Conservation (phyloP, 2,797 vertebrate genomes). For the Tauraco hartlaubi region DNA sequence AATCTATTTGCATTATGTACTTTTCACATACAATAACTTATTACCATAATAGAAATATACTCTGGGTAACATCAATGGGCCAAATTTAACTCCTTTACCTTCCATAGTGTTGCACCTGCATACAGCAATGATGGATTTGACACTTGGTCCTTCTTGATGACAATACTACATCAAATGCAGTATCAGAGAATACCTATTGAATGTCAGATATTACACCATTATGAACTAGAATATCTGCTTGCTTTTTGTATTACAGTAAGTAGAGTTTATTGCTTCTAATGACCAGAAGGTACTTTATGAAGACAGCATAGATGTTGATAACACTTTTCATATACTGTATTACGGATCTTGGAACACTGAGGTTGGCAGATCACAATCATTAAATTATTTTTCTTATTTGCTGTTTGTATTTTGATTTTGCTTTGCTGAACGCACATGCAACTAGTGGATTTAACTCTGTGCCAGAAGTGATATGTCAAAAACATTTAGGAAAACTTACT, state of each 20-base stretch:
- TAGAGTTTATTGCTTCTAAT: conserved; percentile 82
- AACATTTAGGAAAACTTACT: conserved; percentile 56
- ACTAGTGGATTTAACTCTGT: conserved; percentile 30
- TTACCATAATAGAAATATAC: not conserved
- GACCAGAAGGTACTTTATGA: conserved; percentile 62
- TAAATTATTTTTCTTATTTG: conserved; percentile 31
- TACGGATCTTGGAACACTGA: conserved; percentile 49
- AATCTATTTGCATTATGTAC: not conserved
- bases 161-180: conserved; percentile 2
- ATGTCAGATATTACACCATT: conserved; percentile 27
- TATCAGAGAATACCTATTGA: conserved; percentile 27
- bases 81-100: conserved; percentile 42
- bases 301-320: conserved; percentile 8
- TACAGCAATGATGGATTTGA: conserved; percentile 45
- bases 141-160: conserved; percentile 11
- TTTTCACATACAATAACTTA: conserved; percentile 63
- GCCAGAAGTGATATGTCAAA: conserved; percentile 48
- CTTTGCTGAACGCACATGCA: conserved; percentile 63
- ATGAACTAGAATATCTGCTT: conserved; percentile 45
- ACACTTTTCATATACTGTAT: conserved; percentile 47
- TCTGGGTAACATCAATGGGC: conserved; percentile 61
- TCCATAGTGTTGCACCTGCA: conserved; percentile 38
- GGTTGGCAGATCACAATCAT: conserved; percentile 15
- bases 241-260: conserved; percentile 64
- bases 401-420: conserved; percentile 47